Evolutionary conservation across 2,888 invertebrate species (phyloP), one percentile per base, ranked within the genome.

Genomic region (Platerodrilus igneus): DNA sequence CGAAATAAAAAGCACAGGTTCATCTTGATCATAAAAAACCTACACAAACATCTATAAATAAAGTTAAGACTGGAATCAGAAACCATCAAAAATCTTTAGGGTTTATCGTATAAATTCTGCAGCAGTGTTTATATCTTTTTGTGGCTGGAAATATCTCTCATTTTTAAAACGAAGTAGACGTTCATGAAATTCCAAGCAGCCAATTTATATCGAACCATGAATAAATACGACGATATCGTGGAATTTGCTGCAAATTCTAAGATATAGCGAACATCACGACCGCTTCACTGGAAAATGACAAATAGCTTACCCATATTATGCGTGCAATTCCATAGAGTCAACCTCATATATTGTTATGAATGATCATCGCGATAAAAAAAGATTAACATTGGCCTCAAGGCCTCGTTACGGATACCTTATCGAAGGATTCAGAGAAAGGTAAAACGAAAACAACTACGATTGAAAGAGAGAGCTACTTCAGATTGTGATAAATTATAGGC

Each of bases 401-500:
- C 42, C 48, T 44, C 40, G 32, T 49, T 41, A n/a, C 38, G 42
- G 25, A 36, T 39, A 23, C 31, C 37, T 37, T 30, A 41, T 37
- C 26, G 19, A 29, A 10, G 21, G 34, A 26, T 29, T 30, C 31
- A 26, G 52, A 52, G 50, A 51, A 47, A 55, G 52, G 55, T 50
- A 51, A 50, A 50, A 48, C 46, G 48, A 47, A 51, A 50, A 48
- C 47, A 50, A 52, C 50, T 41, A 44, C 35, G 38, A 38, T 37
- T 36, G 41, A 49, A 49, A 50, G 51, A 50, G 51, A 51, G 50
- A 51, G 51, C 49, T 39, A 18, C 37, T 29, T 43, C 32, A 50
- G 51, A 54, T 55, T 55, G 51, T 54, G 56, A 56, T 56, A 54
- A 55, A 55, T 55, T 43, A 47, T 46, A 43, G 41, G 47, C 38